These are phyloP conservation scores for Enteromius treurensis DNA, from an alignment of 2,797 vertebrate species.

Conservation along the genomic window DNA sequence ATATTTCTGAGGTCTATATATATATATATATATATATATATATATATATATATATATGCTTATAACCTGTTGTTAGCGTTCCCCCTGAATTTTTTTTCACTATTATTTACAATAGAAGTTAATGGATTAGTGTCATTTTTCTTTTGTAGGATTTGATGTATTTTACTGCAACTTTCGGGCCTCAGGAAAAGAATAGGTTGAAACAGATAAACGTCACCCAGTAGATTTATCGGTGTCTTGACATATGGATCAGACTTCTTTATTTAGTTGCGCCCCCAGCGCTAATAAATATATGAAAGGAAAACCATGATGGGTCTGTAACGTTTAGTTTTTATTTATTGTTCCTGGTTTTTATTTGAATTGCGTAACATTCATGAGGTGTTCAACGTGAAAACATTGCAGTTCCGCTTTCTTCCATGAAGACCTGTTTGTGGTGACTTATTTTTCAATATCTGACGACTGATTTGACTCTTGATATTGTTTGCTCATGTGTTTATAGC, in stretches of 20 bases:
- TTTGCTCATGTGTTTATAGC: neutral
- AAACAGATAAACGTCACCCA: neutral
- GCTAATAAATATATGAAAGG: neutral
- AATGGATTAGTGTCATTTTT: neutral
- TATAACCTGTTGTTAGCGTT: neutral
- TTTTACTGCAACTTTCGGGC: neutral
- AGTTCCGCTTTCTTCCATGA: neutral
- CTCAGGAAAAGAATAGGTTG: neutral
- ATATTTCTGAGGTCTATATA: neutral
- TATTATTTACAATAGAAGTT: neutral
- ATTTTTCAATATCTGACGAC: neutral
- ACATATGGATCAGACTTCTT: neutral
- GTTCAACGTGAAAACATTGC: constrained; percentile 17
- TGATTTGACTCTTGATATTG: constrained; percentile 3
- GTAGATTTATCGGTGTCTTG: neutral
- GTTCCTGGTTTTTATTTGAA: neutral
- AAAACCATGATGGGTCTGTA: neutral
- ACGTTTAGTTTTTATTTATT: neutral
- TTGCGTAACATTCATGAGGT: constrained; percentile 3
- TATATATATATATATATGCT: too few relatives aligned
- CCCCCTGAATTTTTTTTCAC: too few relatives aligned
- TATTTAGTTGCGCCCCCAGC: neutral
- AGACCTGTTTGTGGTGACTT: neutral
- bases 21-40: too few relatives aligned
- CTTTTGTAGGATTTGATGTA: neutral